phyloP scores from a whole-genome alignment of 2,797 vertebrate species.

The Chrosomus eos region DNA sequence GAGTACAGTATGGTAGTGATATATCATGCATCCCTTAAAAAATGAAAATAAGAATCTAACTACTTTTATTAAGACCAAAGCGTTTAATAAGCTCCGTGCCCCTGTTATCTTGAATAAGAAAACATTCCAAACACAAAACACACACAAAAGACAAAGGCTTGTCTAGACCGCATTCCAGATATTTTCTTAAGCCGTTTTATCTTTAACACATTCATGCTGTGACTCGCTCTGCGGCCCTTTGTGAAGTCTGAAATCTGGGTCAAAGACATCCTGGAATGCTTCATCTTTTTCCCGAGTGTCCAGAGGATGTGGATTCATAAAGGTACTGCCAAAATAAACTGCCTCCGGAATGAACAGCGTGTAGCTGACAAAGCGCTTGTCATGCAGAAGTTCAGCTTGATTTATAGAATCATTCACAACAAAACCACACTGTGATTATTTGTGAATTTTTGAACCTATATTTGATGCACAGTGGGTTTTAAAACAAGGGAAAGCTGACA shows the following conservation, averaged over 20 bases:
- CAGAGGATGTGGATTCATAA: constrained; percentile 55
- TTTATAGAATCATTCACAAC: constrained; percentile 11
- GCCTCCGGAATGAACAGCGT: constrained; percentile 42
- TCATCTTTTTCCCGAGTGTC: constrained; percentile 48
- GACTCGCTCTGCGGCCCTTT: constrained; percentile 31
- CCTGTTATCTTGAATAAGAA: neutral
- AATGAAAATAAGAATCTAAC: neutral
- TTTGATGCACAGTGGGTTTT: neutral
- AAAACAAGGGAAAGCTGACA: neutral
- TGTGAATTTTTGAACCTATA: neutral
- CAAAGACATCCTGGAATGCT: constrained; percentile 54
- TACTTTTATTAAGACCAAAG: neutral
- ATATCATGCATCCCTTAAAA: neutral
- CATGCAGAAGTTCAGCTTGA: constrained; percentile 17
- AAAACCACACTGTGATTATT: neutral
- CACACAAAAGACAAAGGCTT: constrained; percentile 19
- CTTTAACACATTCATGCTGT: constrained; percentile 27
- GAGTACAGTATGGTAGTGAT: neutral
- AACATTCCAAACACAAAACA: neutral
- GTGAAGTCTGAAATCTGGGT: constrained; percentile 53
- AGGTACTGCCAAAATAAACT: constrained; percentile 54
- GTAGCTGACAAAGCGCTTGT: constrained; percentile 36
- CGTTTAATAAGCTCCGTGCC: neutral
- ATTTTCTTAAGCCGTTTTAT: constrained; percentile 37
- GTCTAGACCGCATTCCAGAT: constrained; percentile 28